A percentile compares a stretch with the other conserved stretches of the same genome.
These are phyloP conservation scores for Archaeoteleia sp. DNA, from an alignment of 2,888 invertebrate species.

Conservation along the genomic window DNA sequence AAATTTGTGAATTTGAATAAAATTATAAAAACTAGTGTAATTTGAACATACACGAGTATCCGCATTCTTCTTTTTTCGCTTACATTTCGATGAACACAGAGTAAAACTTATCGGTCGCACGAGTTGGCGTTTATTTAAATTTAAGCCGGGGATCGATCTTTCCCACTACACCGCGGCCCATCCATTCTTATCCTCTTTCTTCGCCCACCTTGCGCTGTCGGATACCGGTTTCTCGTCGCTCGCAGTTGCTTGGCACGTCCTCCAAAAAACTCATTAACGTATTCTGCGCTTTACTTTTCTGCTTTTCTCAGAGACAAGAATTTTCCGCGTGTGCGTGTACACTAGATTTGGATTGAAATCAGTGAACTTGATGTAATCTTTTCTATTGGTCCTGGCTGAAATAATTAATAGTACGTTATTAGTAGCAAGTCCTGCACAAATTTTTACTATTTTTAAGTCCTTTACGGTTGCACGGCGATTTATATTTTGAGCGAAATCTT, in stretches of 20 bases:
- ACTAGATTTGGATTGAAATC: conserved; percentile 25
- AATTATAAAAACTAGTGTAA: too few species aligned
- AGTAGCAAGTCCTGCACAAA: too few species aligned
- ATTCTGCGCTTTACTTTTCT: conserved; percentile 57
- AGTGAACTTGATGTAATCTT: conserved; percentile 3
- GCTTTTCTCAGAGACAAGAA: conserved; percentile 23
- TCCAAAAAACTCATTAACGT: conserved; percentile 74
- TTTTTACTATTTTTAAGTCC: conserved; percentile 31
- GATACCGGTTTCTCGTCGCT: conserved; percentile 68
- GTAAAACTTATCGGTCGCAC: conserved; percentile 63
- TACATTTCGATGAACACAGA: conserved; percentile 46
- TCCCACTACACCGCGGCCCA: conserved; percentile 40
- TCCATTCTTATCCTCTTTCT: conserved; percentile 49
- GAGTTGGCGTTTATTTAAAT: conserved; percentile 72
- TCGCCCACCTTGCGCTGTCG: conserved; percentile 55
- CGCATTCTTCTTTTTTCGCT: conserved; percentile 5
- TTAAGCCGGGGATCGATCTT: conserved; percentile 70
- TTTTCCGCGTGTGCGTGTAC: conserved; percentile 27
- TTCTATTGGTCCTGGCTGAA: background rate
- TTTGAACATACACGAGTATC: too few species aligned
- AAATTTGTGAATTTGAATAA: too few species aligned
- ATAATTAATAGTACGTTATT: background rate
- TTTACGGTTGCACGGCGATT: conserved; percentile 46
- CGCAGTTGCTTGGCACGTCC: conserved; percentile 68
- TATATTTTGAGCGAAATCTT: conserved; percentile 52